These are phyloP conservation scores for Lasioglossum leucozonium DNA, from an alignment of 2,888 invertebrate species.

Conservation along the genomic window DNA sequence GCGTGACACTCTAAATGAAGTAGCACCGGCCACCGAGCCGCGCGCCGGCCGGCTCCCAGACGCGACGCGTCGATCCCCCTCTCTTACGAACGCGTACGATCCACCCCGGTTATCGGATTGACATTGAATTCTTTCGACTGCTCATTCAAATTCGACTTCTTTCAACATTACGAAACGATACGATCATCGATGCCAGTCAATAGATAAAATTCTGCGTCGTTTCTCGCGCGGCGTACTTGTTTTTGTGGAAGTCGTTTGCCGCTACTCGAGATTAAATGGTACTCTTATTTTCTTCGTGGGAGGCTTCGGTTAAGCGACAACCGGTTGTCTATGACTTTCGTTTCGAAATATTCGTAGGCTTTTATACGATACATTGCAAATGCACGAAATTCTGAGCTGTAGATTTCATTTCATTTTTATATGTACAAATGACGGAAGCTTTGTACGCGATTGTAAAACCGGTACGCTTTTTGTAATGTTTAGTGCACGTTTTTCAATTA, in stretches of 20 bases:
- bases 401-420: background rate
- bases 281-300: background rate
- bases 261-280: background rate
- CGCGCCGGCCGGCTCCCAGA: constrained; percentile 36
- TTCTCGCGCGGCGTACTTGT: background rate
- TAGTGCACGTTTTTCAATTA: background rate
- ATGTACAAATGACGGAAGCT: background rate
- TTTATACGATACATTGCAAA: too few species aligned
- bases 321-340: too few species aligned
- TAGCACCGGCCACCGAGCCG: constrained; percentile 27
- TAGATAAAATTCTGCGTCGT: background rate
- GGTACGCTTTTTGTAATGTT: background rate
- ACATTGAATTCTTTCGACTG: constrained; percentile 22
- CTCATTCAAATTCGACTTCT: too few species aligned
- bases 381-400: background rate
- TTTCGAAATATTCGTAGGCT: background rate
- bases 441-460: too few species aligned
- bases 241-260: too few species aligned
- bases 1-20: constrained; percentile 73
- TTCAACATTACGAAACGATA: too few species aligned
- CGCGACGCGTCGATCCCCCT: background rate
- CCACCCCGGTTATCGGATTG: constrained; percentile 9
- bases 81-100: background rate
- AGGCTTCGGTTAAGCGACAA: background rate
- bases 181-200: background rate